Conservation (phyloP, 2,113 vertebrate genomes). For the Psophia crepitans region DNA sequence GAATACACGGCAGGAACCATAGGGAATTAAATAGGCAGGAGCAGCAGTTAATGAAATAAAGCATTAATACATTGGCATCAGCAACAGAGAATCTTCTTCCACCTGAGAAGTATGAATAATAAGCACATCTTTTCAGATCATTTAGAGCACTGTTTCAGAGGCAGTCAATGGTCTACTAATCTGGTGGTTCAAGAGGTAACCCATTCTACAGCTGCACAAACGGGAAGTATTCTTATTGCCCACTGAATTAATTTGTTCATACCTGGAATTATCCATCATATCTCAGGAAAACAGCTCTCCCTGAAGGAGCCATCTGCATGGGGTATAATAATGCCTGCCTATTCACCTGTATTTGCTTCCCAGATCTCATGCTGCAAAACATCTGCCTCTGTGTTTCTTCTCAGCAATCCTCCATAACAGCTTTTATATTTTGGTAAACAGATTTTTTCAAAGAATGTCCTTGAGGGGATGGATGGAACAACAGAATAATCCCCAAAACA, state of each 20-base stretch:
- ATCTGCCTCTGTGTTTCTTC: background rate
- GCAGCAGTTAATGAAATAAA: background rate
- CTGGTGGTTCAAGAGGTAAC: background rate
- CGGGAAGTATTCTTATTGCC: background rate
- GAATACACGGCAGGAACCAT: background rate
- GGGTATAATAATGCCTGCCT: background rate
- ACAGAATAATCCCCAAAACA: background rate
- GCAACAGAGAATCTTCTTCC: background rate
- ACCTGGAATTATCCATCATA: background rate
- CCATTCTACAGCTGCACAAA: background rate
- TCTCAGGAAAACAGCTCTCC: background rate
- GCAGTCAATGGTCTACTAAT: background rate
- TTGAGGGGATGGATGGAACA: background rate
- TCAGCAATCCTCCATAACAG: background rate
- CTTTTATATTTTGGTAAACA: background rate
- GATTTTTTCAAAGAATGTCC: background rate
- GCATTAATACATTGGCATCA: background rate
- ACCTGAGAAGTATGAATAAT: background rate
- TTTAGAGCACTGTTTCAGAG: background rate
- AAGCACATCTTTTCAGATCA: background rate
- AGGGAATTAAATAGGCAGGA: background rate
- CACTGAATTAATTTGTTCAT: background rate
- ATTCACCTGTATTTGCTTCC: background rate
- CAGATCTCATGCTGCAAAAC: background rate
- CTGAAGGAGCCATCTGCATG: background rate